Base-by-base conservation (phyloP, 92 coral and sea anemone genomes). In the Heliopora coerulea region DNA sequence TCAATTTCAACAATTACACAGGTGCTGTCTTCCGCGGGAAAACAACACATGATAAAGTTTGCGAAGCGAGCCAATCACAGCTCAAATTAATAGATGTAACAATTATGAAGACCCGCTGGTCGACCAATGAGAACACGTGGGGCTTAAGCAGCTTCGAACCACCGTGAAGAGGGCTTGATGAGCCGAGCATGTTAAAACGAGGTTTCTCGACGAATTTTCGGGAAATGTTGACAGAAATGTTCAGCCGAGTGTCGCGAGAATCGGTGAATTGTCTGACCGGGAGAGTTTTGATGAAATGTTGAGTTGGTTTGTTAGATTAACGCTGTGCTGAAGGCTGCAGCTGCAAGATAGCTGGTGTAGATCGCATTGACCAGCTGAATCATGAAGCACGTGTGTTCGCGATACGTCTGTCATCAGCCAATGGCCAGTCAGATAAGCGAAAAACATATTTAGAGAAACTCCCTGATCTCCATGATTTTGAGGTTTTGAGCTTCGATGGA, bases 11-110 rank as follows among this genome's bases (percentile, higher is more conserved):
- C 89, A 86, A 89, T 89, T 90, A 86, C 79, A 82, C 86, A 82
- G 86, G 86, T 82, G 86, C 96, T 89, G 86, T 90, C 78, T 88
- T 85, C 88, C 88, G 97, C 89, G 89, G 86, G 86, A 74, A 84
- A 74, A 89, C 98, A 90, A 87, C 91, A 88, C 64, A 80, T 83
- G 74, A 84, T 84, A 90, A 86, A 86, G 89, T 81, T 89, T 73
- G 87, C 86, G 73, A 57, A 27, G 63, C 75, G 60, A 49, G 48
- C 98, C 98, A 93, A 93, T 93, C 83, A 84, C 62, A 46, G 37
- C 42, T 59, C 87, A 26, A 34, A 62, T 25, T 84, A 37, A 46
- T 68, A 86, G 79, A 90, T 89, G 88, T 86, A 89, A 89, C 90
- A 87, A 86, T 89, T 86, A 87, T 83, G 87, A 83, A 79, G 70